Conservation (phyloP, 2,888 invertebrate genomes). For the Sphaeridia pumilis region DNA sequence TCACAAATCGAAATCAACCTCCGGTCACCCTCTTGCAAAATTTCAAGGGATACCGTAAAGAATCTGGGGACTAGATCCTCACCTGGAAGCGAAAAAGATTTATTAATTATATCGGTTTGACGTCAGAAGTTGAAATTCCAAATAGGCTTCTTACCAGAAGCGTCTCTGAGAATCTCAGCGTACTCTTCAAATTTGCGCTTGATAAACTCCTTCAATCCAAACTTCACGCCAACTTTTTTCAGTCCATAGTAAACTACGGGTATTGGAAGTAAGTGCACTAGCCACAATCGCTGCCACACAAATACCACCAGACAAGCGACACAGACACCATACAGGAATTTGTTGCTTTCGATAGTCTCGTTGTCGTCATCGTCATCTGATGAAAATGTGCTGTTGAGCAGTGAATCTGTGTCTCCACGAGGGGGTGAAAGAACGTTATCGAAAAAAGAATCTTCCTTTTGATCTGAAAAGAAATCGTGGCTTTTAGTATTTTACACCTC, state of each 20-base stretch:
- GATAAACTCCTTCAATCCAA: conserved; percentile 22
- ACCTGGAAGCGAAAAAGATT: neutral
- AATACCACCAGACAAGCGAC: conserved; percentile 73
- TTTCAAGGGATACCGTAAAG: conserved; percentile 47
- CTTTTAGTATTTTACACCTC: too few relatives aligned
- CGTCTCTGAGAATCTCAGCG: neutral
- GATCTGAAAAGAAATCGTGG: too few relatives aligned
- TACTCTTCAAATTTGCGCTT: conserved; percentile 12
- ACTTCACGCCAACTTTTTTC: conserved; percentile 39
- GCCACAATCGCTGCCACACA: conserved; percentile 75
- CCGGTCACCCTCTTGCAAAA: conserved; percentile 46
- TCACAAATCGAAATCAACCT: conserved; percentile 31
- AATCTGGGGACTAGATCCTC: neutral
- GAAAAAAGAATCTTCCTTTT: too few relatives aligned
- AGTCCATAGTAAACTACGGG: conserved; percentile 61
- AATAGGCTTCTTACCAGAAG: neutral
- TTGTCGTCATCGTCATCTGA: conserved; percentile 38
- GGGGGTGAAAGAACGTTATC: too few relatives aligned
- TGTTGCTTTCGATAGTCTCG: conserved; percentile 49
- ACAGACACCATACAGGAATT: conserved; percentile 63
- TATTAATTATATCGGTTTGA: too few relatives aligned
- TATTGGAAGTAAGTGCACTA: conserved; percentile 61
- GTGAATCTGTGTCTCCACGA: too few relatives aligned
- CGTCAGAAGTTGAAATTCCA: too few relatives aligned
- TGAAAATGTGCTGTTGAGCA: too few relatives aligned